These are phyloP conservation scores for Haliclystus octoradiatus DNA, from an alignment of 30 jellyfish, hydroid and myxozoan genomes.

Conservation along the genomic window DNA sequence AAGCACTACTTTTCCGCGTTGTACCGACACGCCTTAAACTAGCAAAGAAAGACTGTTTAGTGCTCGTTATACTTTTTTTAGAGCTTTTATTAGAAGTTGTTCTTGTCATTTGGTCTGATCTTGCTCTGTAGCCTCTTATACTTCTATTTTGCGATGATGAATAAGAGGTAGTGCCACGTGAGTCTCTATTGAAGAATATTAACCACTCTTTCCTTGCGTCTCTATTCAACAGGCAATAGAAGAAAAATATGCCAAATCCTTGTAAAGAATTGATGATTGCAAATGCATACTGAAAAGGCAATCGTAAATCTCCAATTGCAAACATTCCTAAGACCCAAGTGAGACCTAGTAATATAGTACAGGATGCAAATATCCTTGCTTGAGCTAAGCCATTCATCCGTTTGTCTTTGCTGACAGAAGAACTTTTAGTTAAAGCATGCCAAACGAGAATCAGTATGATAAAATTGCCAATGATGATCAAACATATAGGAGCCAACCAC, in stretches of 20 bases:
- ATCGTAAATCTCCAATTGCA: conserved; percentile 45
- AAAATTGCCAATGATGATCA: conserved; percentile 20
- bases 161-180: conserved; percentile 5
- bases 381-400: conserved; percentile 20
- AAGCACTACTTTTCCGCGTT: too few species aligned
- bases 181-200: conserved; percentile 29
- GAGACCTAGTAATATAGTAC: conserved; percentile 84
- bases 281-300: conserved; percentile 37
- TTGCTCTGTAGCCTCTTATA: too few species aligned
- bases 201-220: conserved; percentile 54
- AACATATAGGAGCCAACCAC: conserved; percentile 21
- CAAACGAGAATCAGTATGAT: conserved; percentile 27
- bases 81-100: too few species aligned
- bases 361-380: conserved; percentile 41
- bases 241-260: conserved; percentile 40
- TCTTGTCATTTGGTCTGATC: too few species aligned
- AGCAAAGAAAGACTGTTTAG: too few species aligned
- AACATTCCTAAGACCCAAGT: conserved; percentile 63
- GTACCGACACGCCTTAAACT: too few species aligned
- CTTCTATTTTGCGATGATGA: neutral
- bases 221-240: conserved; percentile 29
- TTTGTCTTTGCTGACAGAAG: conserved; percentile 40
- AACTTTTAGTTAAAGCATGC: conserved; percentile 15
- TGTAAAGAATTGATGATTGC: conserved; percentile 57
- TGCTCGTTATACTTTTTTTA: too few species aligned